Base-by-base conservation (phyloP, 2,888 invertebrate genomes). In the Andricus curvator region DNA sequence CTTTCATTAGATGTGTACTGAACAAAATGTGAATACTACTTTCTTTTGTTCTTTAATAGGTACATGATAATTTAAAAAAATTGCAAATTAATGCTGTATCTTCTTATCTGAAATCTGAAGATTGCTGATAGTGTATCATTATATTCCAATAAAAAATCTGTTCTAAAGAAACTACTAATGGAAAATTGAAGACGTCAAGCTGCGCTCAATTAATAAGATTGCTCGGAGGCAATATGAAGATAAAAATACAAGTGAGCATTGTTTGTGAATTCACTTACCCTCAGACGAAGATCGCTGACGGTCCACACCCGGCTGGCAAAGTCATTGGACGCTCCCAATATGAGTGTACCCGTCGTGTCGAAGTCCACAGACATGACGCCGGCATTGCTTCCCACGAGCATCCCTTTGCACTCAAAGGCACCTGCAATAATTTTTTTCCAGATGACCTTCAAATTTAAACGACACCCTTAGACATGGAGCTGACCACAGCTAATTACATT, bases 261-360 rank as follows among this genome's bases (percentile, higher is more conserved):
- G 44, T 44, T 48, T 8, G 44, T 8, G 8, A 74, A 56, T 81
- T 80, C 68, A 94, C 96, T 95, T 92, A 98, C 98, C 96, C 98
- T 96, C 93, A 98, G 94, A 91, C 99, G 95, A 93, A 96, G 97
- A 93, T 99, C 99, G 86, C 94, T 94, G 78, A 99, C 95, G 15
- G 98, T 97, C 99, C 99, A 99, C 81, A 99, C 97, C 82, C 99
- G 95, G 91, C 98, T 97, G 25, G 99, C 99, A 93, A 97, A 98
- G 94, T 99, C 99, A 93, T 98, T 98, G 66, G 99, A 99, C 70
- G 99, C 98, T 22, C 97, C 99, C 79, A 99, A 94, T 82, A 99
- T 94, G 89, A 96, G 95, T 17, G 96, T 95, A 78, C 98, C 98
- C 80, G 98, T 97, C 64, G 96, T 95, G 93, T 99, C 99, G 93